Conservation (phyloP, 2,113 vertebrate species). For the Saimiri boliviensis region DNA sequence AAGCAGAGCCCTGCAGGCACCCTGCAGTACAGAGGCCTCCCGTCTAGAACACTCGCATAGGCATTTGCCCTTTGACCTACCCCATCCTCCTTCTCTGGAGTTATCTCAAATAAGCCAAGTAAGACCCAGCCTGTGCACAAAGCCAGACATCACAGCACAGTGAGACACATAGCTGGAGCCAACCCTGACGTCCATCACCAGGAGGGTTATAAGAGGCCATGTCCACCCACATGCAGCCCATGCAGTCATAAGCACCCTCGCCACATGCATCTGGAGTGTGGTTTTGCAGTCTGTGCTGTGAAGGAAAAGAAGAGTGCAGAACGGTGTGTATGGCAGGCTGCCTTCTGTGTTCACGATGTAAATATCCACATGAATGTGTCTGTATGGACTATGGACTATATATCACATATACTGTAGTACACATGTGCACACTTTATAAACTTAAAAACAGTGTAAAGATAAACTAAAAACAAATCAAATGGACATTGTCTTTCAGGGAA, state of each 20-base stretch:
- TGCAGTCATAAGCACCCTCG: rapidly evolving
- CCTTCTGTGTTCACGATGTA: not conserved
- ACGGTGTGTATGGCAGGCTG: not conserved
- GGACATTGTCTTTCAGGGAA: not conserved
- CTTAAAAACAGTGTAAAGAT: not conserved
- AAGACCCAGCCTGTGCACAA: too few species aligned
- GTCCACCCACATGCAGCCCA: rapidly evolving
- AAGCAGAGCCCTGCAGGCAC: not conserved
- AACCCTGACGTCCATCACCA: not conserved
- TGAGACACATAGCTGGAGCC: not conserved
- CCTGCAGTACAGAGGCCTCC: not conserved
- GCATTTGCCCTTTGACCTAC: not conserved
- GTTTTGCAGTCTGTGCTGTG: not conserved
- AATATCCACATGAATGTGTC: not conserved
- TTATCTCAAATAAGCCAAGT: not conserved
- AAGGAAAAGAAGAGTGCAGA: not conserved
- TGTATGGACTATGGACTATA: not conserved
- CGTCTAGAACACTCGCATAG: rapidly evolving
- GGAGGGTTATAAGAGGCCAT: too few species aligned
- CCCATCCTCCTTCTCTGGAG: not conserved
- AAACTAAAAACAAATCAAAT: not conserved
- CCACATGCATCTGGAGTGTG: not conserved
- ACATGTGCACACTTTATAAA: rapidly evolving
- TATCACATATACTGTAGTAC: not conserved
- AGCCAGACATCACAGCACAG: not conserved